Evolutionary conservation across 2,888 invertebrate species (phyloP).

Genomic region (Linyphia triangularis): DNA sequence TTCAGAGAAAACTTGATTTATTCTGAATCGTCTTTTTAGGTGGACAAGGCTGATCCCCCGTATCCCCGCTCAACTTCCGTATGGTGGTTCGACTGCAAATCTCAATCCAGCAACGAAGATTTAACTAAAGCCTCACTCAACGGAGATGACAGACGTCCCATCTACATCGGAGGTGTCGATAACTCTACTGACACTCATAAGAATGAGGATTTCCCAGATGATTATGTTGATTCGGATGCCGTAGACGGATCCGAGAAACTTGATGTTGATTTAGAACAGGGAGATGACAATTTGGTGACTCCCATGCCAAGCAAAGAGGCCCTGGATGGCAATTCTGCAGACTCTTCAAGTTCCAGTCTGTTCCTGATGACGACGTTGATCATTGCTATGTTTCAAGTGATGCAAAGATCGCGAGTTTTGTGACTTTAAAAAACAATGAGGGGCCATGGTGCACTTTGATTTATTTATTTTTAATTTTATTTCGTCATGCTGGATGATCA

Average conservation of each 20-base stretch:
- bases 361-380: neutral
- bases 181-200: neutral
- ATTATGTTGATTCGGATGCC: conserved; percentile 45
- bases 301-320: conserved; percentile 26
- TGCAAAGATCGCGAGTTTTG: conserved; percentile 21
- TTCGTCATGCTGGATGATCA: conserved; percentile 27
- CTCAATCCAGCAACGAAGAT: conserved; percentile 60
- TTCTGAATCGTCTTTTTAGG: conserved; percentile 82
- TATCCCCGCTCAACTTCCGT: conserved; percentile 93
- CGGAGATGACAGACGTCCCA: conserved; percentile 16
- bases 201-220: neutral
- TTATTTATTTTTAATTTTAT: conserved; percentile 26
- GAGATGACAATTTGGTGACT: conserved; percentile 16
- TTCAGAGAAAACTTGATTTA: too few relatives aligned
- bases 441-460: neutral
- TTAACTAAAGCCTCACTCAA: conserved; percentile 59
- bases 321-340: conserved; percentile 23
- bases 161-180: conserved; percentile 33
- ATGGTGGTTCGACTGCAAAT: conserved; percentile 97
- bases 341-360: neutral
- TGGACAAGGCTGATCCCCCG: conserved; percentile 90
- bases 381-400: neutral
- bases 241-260: conserved; percentile 69
- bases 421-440: conserved; percentile 18
- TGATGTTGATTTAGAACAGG: conserved; percentile 52